Percentiles rank a stretch among this genome's conserved stretches.
phyloP scores from a whole-genome alignment of 1,140 invertebrate species.

The Luehdorfia chinensis region DNA sequence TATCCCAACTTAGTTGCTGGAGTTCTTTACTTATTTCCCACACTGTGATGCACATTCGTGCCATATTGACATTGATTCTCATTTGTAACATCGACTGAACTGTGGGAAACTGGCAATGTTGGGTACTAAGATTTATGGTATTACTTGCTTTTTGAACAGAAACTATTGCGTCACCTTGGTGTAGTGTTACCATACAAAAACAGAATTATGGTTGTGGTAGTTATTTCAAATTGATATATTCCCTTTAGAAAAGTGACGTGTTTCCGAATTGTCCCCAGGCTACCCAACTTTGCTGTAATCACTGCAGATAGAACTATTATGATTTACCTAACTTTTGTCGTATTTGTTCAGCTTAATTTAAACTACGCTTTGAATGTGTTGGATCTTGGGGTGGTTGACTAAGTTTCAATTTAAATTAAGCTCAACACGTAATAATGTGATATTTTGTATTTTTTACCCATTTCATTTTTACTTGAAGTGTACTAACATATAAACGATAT shows the following conservation, averaged over 20 bases:
- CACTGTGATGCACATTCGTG: slow-evolving; percentile 37
- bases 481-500: slow-evolving; percentile 57
- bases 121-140: slow-evolving; percentile 25
- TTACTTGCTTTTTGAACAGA: slow-evolving; percentile 23
- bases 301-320: slow-evolving; percentile 18
- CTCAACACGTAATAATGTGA: slow-evolving; percentile 76
- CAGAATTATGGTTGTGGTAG: slow-evolving; percentile 75
- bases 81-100: slow-evolving; percentile 17
- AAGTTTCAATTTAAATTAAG: slow-evolving; percentile 69
- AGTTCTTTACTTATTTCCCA: slow-evolving; percentile 42
- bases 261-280: slow-evolving; percentile 22
- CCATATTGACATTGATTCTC: slow-evolving; percentile 26
- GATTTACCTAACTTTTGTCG: slow-evolving; percentile 44
- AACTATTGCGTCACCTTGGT: slow-evolving; percentile 33
- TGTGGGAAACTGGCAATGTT: slow-evolving; percentile 30
- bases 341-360: slow-evolving; percentile 76
- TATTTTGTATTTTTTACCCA: slow-evolving; percentile 72
- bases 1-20: slow-evolving; percentile 65
- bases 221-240: slow-evolving; percentile 71
- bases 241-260: slow-evolving; percentile 55
- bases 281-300: slow-evolving; percentile 28
- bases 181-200: slow-evolving; percentile 55
- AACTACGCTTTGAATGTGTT: slow-evolving; percentile 28
- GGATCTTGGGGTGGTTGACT: slow-evolving; percentile 36
- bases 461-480: slow-evolving; percentile 57